These are phyloP conservation scores for Nomada hirtipes DNA, from an alignment of 2,888 invertebrate genomes.

Conservation along the genomic window DNA sequence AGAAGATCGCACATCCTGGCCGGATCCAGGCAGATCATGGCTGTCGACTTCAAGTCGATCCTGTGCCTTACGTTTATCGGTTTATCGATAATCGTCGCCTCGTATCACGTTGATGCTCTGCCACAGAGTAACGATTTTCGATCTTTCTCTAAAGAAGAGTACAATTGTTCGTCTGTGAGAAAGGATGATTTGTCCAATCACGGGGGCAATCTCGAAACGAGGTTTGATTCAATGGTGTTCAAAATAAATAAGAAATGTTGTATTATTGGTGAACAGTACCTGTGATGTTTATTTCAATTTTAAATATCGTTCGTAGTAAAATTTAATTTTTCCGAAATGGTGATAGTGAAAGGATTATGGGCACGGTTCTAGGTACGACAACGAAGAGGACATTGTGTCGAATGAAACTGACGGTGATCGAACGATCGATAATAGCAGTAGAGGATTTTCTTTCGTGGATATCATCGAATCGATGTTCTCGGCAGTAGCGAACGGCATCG, in stretches of 20 bases:
- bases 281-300: not conserved
- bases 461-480: conserved; percentile 76
- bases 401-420: not conserved
- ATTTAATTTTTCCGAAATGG: not conserved
- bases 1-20: conserved; percentile 58
- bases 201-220: not conserved
- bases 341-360: not conserved
- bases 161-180: not conserved
- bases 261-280: not conserved
- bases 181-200: conserved; percentile 12
- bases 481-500: conserved; percentile 75
- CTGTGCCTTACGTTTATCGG: conserved; percentile 32
- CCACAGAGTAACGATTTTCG: conserved; percentile 31
- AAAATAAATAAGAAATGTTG: not conserved
- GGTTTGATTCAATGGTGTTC: conserved; percentile 20
- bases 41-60: conserved; percentile 50
- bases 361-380: conserved; percentile 12
- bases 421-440: conserved; percentile 5
- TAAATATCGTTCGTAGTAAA: not conserved
- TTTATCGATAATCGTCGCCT: conserved; percentile 28
- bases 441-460: conserved; percentile 76
- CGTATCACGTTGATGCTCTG: conserved; percentile 18
- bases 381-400: not conserved
- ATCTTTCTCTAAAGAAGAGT: not conserved
- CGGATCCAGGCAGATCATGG: conserved; percentile 65